Evolutionary conservation across 2,888 invertebrate species (phyloP).

Genomic region (Eulithis testata): DNA sequence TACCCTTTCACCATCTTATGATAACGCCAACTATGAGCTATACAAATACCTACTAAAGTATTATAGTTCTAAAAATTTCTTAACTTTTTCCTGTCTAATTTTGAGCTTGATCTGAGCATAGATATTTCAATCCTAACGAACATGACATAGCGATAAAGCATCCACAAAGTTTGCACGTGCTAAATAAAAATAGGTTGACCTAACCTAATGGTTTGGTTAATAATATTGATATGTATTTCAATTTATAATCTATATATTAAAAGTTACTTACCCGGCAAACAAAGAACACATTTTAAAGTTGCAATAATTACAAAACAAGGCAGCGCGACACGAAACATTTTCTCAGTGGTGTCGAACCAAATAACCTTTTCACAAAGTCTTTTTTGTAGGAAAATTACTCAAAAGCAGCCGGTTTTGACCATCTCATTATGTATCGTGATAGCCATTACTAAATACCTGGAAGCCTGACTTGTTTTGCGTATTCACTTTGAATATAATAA

Average conservation of each 20-base stretch:
- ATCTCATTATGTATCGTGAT: not conserved
- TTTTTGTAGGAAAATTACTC: slow-evolving; percentile 3
- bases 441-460: not conserved
- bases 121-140: too few species aligned
- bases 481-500: not conserved
- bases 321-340: slow-evolving; percentile 6
- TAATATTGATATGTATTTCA: too few species aligned
- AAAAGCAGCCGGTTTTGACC: slow-evolving; percentile 1
- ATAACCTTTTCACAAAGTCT: not conserved
- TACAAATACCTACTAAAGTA: too few species aligned
- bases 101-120: too few species aligned
- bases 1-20: too few species aligned
- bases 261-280: slow-evolving; percentile 4
- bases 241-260: not conserved
- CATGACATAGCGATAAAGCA: too few species aligned
- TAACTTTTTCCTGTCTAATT: too few species aligned
- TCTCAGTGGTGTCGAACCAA: not conserved
- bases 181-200: too few species aligned
- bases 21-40: too few species aligned
- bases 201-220: too few species aligned
- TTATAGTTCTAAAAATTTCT: too few species aligned
- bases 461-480: slow-evolving; percentile 2
- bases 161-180: too few species aligned
- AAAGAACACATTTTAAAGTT: slow-evolving; percentile 1
- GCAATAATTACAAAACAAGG: slow-evolving; percentile 1